Percentiles rank a stretch among this genome's conserved stretches.
These are phyloP conservation scores for Agrilus mali DNA, from an alignment of 2,888 invertebrate species.

Conservation along the genomic window DNA sequence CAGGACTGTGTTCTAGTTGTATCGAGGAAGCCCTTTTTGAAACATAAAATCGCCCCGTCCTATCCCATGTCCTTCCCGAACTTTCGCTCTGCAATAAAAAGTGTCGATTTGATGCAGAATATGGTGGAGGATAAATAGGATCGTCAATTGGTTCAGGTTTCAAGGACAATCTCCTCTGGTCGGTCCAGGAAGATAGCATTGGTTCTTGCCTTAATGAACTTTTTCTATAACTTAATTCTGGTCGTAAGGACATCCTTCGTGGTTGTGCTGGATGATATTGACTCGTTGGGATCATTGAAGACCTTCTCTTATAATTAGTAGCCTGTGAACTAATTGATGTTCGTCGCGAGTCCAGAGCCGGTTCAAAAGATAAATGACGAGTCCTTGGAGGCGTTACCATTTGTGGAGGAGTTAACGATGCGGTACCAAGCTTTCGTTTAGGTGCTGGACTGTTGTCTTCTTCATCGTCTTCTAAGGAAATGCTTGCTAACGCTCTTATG, in stretches of 20 bases:
- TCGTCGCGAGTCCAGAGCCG: slow-evolving; percentile 8
- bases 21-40: no score
- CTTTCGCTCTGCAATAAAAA: no score
- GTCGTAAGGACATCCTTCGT: slow-evolving; percentile 26
- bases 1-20: slow-evolving; percentile 6
- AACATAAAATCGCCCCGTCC: no score
- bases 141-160: no score
- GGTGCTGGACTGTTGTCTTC: slow-evolving; percentile 20
- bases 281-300: slow-evolving; percentile 13
- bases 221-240: slow-evolving; percentile 23
- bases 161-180: no score
- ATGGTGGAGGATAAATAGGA: no score
- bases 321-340: neutral
- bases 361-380: slow-evolving; percentile 28
- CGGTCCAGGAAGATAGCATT: no score
- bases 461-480: slow-evolving; percentile 31
- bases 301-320: slow-evolving; percentile 8
- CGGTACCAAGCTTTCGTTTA: slow-evolving; percentile 42
- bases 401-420: slow-evolving; percentile 38
- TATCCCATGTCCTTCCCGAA: no score
- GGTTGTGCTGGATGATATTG: neutral
- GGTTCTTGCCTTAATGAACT: no score
- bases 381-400: slow-evolving; percentile 27
- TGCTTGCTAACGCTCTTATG: slow-evolving; percentile 60
- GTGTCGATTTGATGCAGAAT: no score